Percentiles rank a stretch among this genome's conserved stretches.
phyloP scores from a whole-genome alignment of 2,888 invertebrate species.

The Carabus problematicus region DNA sequence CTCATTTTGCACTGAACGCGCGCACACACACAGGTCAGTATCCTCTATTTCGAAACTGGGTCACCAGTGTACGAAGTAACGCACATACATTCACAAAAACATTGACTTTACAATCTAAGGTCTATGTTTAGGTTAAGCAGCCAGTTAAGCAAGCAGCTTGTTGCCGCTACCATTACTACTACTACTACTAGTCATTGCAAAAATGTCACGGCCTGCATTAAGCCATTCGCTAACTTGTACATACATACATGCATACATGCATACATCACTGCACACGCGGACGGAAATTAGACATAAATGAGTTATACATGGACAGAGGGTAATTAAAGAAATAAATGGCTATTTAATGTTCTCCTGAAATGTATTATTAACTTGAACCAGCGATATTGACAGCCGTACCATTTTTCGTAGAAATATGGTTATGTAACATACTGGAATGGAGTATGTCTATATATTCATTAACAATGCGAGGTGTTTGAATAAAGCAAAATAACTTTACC shows the following conservation, averaged over 20 bases:
- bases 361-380: too few relatives aligned
- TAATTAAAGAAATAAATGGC: too few relatives aligned
- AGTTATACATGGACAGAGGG: too few relatives aligned
- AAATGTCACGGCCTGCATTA: slow-evolving; percentile 32
- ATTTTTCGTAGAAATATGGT: too few relatives aligned
- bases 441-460: too few relatives aligned
- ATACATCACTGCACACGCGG: background rate
- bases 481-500: too few relatives aligned
- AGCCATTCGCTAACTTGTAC: slow-evolving; percentile 7
- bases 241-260: too few relatives aligned
- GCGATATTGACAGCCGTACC: too few relatives aligned
- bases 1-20: slow-evolving; percentile 6
- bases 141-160: background rate
- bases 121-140: slow-evolving; percentile 43
- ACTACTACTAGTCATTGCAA: slow-evolving; percentile 34
- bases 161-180: too few relatives aligned
- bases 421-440: too few relatives aligned
- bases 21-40: slow-evolving; percentile 36
- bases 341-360: too few relatives aligned
- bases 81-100: slow-evolving; percentile 38
- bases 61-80: slow-evolving; percentile 32
- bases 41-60: slow-evolving; percentile 41
- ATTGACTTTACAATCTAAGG: slow-evolving; percentile 42
- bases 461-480: too few relatives aligned
- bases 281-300: background rate